Conservation (phyloP, 2,888 invertebrate species). For the Drosophila rellima region DNA sequence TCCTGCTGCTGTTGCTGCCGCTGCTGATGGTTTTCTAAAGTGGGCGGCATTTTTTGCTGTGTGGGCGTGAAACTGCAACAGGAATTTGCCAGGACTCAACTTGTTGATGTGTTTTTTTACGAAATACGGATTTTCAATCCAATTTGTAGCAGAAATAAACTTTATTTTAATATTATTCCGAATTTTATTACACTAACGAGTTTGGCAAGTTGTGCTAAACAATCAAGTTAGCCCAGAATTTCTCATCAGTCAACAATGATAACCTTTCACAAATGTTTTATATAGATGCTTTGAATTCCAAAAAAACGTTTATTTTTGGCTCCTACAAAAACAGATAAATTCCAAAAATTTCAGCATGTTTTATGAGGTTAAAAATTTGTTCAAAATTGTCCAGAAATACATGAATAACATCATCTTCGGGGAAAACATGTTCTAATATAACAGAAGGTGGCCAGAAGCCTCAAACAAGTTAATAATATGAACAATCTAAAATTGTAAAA, state of each 20-base stretch:
- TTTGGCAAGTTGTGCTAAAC: neutral
- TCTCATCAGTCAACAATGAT: neutral
- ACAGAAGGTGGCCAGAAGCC: neutral
- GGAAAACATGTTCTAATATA: neutral
- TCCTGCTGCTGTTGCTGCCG: conserved; percentile 3
- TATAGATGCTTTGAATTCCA: neutral
- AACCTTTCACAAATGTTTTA: neutral
- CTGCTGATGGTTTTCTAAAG: neutral
- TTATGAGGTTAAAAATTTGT: neutral
- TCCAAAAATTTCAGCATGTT: conserved; percentile 5
- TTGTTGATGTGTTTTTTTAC: conserved; percentile 39
- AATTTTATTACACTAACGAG: neutral
- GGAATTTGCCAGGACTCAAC: conserved; percentile 25
- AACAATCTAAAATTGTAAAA: neutral
- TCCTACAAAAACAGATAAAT: neutral
- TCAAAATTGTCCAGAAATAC: conserved; percentile 2
- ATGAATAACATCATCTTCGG: neutral
- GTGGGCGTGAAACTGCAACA: conserved; percentile 20
- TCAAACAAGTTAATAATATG: neutral
- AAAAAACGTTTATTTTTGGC: neutral
- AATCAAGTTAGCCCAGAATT: neutral
- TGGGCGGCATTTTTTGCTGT: neutral
- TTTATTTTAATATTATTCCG: neutral
- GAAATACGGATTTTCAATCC: neutral
- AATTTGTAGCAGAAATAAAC: neutral